Evolutionary conservation across 2,113 vertebrate genomes (phyloP), one percentile per base, ranked within the genome.

Genomic region (Elgaria multicarinata): DNA sequence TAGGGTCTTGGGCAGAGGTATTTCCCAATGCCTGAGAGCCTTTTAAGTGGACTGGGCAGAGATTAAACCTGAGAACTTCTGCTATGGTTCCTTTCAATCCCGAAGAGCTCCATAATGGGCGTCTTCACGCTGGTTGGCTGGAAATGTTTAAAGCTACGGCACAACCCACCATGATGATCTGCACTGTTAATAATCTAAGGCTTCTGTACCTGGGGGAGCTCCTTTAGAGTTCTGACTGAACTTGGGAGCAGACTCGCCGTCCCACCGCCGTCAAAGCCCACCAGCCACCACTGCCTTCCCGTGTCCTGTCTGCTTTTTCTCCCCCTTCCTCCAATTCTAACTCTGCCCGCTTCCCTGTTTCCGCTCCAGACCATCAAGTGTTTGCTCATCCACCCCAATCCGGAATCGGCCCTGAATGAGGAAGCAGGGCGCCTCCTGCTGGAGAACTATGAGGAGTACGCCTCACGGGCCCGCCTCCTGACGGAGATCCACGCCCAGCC

Each of bases 371-470:
- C 98, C 67, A 98, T 99, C 96, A 99, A 98, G 97, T 99, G 98
- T 97, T 98, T 99, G 95, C 97, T 99, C 93, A 99, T 99, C 94
- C 98, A 99, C 92, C 98, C 98, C 0, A 99, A 99, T 92, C 98
- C 98, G 0, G 98, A 99, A 95, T 99, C 98, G 0, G 98, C 98
- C 3, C 95, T 99, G 92, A 99, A 98, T 0, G 98, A 98, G 90
- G 98, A 99, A 92, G 98, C 98, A 0, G 98, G 98, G 5, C 98
- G 98, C 87, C 96, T 99, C 92, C 97, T 99, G 39, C 92, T 99
- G 92, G 98, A 98, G 96, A 98, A 98, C 97, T 99, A 99, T 85
- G 97, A 98, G 74, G 98, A 98, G 88, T 99, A 98, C 0, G 98
- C 98, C 0, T 98, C 98, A 14, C 97, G 98, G 0, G 98, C 98